Percentiles rank a stretch among this genome's conserved stretches.
These are phyloP conservation scores for Heliocidaris tuberculata DNA, from an alignment of 35 echinoderm and acorn worm species.

Conservation along the genomic window DNA sequence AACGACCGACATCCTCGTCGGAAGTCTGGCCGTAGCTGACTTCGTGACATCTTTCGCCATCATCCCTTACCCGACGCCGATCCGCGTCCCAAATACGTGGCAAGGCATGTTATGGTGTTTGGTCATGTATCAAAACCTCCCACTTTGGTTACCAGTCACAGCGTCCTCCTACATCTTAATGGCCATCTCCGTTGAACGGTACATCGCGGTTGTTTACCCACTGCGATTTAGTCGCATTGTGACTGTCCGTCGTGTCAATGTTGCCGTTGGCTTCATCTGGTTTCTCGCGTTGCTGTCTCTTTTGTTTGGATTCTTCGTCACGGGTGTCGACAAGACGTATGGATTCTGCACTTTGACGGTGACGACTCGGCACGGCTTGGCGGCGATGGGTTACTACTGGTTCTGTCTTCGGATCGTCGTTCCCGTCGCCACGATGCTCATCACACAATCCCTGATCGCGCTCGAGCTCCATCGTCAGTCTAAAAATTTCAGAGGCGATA, in stretches of 20 bases:
- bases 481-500: neutral
- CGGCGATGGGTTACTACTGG: conserved; percentile 48
- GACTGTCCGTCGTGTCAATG: neutral
- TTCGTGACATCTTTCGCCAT: conserved; percentile 42
- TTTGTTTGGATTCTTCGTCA: conserved; percentile 13
- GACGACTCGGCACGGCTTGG: neutral
- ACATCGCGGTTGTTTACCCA: conserved; percentile 43
- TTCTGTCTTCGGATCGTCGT: conserved; percentile 40
- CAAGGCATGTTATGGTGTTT: conserved; percentile 33
- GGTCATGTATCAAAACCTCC: neutral
- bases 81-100: neutral
- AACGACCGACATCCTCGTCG: conserved; percentile 45
- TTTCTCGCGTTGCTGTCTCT: conserved; percentile 36
- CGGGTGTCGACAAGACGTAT: neutral
- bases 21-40: conserved; percentile 48
- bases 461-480: conserved; percentile 32
- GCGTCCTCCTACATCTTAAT: conserved; percentile 45
- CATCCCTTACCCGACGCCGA: conserved; percentile 20
- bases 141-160: conserved; percentile 21
- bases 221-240: neutral
- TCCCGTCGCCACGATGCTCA: conserved; percentile 23
- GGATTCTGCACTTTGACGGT: neutral
- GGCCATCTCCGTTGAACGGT: conserved; percentile 49
- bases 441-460: conserved; percentile 39
- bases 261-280: conserved; percentile 30